Evolutionary conservation across 2,888 invertebrate genomes (phyloP).

Genomic region (Mythimna impura): DNA sequence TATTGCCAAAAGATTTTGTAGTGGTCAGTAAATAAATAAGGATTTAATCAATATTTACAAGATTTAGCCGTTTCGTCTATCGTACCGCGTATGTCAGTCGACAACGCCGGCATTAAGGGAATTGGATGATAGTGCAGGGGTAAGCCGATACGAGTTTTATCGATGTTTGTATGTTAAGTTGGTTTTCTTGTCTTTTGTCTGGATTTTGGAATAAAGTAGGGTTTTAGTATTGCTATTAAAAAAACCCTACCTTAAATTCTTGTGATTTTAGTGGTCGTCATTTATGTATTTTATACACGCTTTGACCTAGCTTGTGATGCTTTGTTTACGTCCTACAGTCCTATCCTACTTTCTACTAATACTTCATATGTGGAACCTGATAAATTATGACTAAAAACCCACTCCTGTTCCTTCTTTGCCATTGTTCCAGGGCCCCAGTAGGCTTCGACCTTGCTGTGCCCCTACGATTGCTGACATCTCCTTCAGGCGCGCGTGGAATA

Average conservation of each 20-base stretch:
- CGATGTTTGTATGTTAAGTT: conserved; percentile 36
- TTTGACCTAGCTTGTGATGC: not conserved
- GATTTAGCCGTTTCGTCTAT: conserved; percentile 56
- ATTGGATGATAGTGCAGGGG: conserved; percentile 72
- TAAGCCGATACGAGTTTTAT: conserved; percentile 62
- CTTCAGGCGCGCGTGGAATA: too few relatives aligned
- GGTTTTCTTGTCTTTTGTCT: not conserved
- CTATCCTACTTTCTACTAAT: not conserved
- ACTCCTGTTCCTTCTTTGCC: too few relatives aligned
- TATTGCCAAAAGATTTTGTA: conserved; percentile 60
- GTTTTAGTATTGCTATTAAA: not conserved
- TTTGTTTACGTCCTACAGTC: not conserved
- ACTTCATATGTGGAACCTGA: not conserved
- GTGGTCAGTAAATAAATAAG: conserved; percentile 58
- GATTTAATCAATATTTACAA: conserved; percentile 70
- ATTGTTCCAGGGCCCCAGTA: too few relatives aligned
- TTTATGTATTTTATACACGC: conserved; percentile 1
- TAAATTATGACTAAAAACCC: too few relatives aligned
- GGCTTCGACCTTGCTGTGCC: too few relatives aligned
- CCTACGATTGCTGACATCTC: too few relatives aligned
- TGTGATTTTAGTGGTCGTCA: not conserved
- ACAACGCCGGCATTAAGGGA: conserved; percentile 73
- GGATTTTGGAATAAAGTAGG: not conserved
- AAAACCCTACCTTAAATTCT: too few relatives aligned
- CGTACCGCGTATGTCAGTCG: conserved; percentile 62